Evolutionary conservation across 2,113 vertebrate species (phyloP).

Genomic region (Hydrolagus affinis): DNA sequence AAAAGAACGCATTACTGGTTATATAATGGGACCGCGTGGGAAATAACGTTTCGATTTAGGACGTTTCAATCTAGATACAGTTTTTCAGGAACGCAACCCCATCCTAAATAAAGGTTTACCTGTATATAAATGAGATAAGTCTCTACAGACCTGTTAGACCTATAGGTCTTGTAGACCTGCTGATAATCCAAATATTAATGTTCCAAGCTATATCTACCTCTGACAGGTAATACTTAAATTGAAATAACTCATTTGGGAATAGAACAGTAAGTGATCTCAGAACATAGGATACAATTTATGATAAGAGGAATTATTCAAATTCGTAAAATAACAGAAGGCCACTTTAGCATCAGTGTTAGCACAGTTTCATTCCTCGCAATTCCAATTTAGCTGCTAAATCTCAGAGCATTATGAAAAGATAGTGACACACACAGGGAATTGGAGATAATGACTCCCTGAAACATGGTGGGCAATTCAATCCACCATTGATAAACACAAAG

Average conservation of each 20-base stretch:
- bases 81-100: no score
- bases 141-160: no score
- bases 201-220: no score
- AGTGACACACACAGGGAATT: conserved; percentile 22
- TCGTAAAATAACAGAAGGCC: neutral
- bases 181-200: no score
- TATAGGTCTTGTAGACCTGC: no score
- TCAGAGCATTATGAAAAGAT: conserved; percentile 17
- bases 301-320: conserved; percentile 8
- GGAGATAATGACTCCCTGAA: conserved; percentile 29
- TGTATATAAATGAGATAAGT: no score
- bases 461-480: conserved; percentile 33
- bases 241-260: neutral
- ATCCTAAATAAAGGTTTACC: no score
- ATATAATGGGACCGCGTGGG: no score
- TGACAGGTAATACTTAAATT: no score
- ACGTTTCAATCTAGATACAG: no score
- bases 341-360: neutral
- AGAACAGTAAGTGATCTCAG: neutral
- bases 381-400: conserved; percentile 20
- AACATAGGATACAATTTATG: conserved; percentile 13
- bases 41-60: no score
- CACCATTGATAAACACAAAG: conserved; percentile 36
- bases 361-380: neutral
- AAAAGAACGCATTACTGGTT: no score